Percentiles rank a stretch among this genome's conserved stretches.
Evolutionary conservation across 2,888 invertebrate genomes (phyloP).

Genomic region (Mythimna vitellina): DNA sequence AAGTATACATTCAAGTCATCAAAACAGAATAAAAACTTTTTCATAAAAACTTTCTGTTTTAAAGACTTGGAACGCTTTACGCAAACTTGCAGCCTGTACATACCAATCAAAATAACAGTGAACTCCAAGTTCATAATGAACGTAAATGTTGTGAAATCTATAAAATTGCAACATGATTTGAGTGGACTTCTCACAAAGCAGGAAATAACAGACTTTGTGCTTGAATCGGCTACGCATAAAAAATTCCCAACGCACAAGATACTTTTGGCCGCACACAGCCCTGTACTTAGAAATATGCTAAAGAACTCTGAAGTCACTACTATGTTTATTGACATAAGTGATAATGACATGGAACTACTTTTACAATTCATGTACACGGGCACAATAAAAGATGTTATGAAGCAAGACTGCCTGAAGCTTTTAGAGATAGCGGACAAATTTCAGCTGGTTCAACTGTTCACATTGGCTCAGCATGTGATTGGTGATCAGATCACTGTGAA

Average conservation of each 20-base stretch:
- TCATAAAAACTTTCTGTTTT: slow-evolving; percentile 78
- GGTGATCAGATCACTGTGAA: slow-evolving; percentile 74
- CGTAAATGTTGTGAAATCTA: slow-evolving; percentile 70
- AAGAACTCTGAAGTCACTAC: slow-evolving; percentile 67
- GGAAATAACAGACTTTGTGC: slow-evolving; percentile 76
- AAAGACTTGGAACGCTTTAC: slow-evolving; percentile 63
- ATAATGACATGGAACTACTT: slow-evolving; percentile 79
- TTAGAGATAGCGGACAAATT: slow-evolving; percentile 77
- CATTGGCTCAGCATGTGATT: slow-evolving; percentile 73
- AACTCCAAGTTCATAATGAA: slow-evolving; percentile 71
- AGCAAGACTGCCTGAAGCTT: slow-evolving; percentile 74
- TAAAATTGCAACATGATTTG: slow-evolving; percentile 78
- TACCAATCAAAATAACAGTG: slow-evolving; percentile 75
- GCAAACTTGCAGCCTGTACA: slow-evolving; percentile 68
- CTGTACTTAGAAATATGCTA: slow-evolving; percentile 73
- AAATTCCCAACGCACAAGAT: slow-evolving; percentile 79
- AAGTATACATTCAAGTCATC: slow-evolving; percentile 71
- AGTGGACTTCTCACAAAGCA: slow-evolving; percentile 70
- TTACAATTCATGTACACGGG: slow-evolving; percentile 82
- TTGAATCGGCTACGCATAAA: slow-evolving; percentile 73
- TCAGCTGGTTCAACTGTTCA: slow-evolving; percentile 72
- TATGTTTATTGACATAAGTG: slow-evolving; percentile 73
- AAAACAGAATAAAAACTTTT: slow-evolving; percentile 73
- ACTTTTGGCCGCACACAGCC: slow-evolving; percentile 79
- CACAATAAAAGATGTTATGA: slow-evolving; percentile 74